Percentiles rank a stretch among this genome's conserved stretches.
Conservation (phyloP, 2,797 vertebrate species). For the Rhodeus uyekii region DNA sequence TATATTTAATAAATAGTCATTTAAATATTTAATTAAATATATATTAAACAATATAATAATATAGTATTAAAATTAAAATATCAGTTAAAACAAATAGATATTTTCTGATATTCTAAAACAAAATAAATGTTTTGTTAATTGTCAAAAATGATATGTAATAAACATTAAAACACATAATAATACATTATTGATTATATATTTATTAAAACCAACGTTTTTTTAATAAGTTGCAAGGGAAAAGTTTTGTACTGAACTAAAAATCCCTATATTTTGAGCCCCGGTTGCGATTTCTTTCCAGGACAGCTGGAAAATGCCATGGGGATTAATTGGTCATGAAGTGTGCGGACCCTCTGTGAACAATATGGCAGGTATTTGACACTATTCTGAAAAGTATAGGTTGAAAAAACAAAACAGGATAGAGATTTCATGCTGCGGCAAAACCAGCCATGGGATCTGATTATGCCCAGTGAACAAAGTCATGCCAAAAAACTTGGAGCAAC, state of each 20-base stretch:
- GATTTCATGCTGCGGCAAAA: conserved; percentile 1
- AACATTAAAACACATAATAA: neutral
- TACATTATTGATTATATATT: neutral
- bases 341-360: neutral
- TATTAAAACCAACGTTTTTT: neutral
- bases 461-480: conserved; percentile 43
- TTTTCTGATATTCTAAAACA: too few relatives aligned
- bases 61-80: neutral
- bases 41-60: neutral
- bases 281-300: neutral
- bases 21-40: neutral
- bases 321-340: neutral
- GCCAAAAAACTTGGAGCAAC: conserved; percentile 65
- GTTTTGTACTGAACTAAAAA: neutral
- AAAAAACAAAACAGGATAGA: neutral
- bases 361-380: neutral
- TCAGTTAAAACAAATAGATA: too few relatives aligned
- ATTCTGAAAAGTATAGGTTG: neutral
- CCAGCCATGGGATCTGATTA: conserved; percentile 29
- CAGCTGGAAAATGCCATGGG: neutral
- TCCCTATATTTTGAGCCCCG: neutral
- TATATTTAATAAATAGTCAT: neutral
- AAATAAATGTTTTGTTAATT: too few relatives aligned
- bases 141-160: too few relatives aligned
- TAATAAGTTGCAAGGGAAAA: neutral